Evolutionary conservation across 2,797 vertebrate genomes (phyloP).

Genomic region (Anguilla megastoma): DNA sequence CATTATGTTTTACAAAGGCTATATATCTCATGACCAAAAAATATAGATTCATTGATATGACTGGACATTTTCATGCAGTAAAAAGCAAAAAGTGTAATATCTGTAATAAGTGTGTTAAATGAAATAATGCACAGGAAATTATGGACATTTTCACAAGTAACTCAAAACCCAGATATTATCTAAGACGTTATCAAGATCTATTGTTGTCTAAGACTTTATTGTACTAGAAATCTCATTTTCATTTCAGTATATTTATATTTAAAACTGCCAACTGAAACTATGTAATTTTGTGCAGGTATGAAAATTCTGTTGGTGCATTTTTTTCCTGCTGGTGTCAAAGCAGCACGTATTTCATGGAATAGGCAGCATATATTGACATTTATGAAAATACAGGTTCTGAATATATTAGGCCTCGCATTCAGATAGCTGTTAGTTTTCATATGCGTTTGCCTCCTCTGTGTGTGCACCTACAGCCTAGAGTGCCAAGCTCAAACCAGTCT

Average conservation of each 20-base stretch:
- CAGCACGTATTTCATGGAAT: neutral
- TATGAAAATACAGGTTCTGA: neutral
- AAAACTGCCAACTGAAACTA: neutral
- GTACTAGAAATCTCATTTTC: neutral
- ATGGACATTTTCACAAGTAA: too few species aligned
- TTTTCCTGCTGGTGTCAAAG: neutral
- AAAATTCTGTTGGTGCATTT: neutral
- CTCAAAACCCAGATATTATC: too few species aligned
- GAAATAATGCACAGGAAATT: too few species aligned
- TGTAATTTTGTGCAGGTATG: neutral
- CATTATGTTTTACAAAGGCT: neutral
- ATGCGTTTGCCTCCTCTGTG: neutral
- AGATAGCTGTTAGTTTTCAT: neutral
- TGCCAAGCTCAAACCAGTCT: conserved; percentile 26
- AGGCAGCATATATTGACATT: neutral
- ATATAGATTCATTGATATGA: neutral
- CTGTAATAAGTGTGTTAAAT: neutral
- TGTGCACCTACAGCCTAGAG: neutral
- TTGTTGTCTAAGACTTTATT: neutral
- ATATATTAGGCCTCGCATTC: neutral
- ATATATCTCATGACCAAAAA: neutral
- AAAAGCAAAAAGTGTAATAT: neutral
- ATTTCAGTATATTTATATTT: neutral
- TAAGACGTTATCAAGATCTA: neutral
- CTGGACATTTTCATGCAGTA: conserved; percentile 2